Percentiles rank a stretch among this genome's conserved stretches.
Evolutionary conservation across 2,888 invertebrate species (phyloP).

Genomic region (Megamerina dolium): DNA sequence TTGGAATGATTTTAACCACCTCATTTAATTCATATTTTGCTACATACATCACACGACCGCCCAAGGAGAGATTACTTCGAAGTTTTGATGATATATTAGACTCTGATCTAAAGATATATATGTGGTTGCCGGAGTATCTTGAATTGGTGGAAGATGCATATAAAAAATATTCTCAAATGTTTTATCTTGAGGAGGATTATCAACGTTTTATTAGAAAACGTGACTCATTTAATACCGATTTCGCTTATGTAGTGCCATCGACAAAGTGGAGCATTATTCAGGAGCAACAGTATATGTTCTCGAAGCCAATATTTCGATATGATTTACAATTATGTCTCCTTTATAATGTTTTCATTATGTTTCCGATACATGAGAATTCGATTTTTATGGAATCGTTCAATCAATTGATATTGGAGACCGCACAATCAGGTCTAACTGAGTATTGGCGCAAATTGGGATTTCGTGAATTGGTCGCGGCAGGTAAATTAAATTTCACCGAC

Average conservation of each 20-base stretch:
- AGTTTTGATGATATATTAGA: constrained; percentile 32
- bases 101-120: constrained; percentile 27
- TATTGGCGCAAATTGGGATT: constrained; percentile 30
- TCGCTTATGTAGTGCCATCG: constrained; percentile 30
- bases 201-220: constrained; percentile 25
- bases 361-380: constrained; percentile 37
- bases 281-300: constrained; percentile 38
- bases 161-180: constrained; percentile 30
- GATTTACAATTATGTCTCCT: constrained; percentile 32
- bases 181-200: constrained; percentile 25
- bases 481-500: constrained; percentile 27
- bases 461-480: constrained; percentile 29
- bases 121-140: constrained; percentile 28
- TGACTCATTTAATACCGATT: constrained; percentile 31
- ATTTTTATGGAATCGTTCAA: constrained; percentile 29
- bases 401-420: constrained; percentile 28
- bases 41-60: constrained; percentile 34
- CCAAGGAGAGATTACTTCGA: constrained; percentile 26
- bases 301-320: constrained; percentile 30
- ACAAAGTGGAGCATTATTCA: constrained; percentile 31
- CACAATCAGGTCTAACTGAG: constrained; percentile 25
- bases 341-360: constrained; percentile 30
- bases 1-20: constrained; percentile 38
- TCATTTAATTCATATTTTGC: constrained; percentile 40
- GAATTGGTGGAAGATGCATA: constrained; percentile 20